Conservation (phyloP, 35 echinoderm and acorn worm species). For the Strongylocentrotus purpuratus region DNA sequence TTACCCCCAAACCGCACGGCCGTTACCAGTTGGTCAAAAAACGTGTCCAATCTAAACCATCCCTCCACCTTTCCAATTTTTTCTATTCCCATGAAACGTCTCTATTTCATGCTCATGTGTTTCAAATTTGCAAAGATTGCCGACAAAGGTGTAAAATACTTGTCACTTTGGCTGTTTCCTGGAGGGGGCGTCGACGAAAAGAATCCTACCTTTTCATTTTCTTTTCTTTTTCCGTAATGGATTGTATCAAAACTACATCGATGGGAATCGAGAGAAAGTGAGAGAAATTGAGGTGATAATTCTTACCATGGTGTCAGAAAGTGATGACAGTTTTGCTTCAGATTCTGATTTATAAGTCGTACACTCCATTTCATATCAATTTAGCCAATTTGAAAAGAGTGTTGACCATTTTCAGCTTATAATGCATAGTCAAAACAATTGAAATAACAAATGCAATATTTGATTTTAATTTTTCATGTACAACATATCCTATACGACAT, state of each 20-base stretch:
- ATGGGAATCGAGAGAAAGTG: not conserved
- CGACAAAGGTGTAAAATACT: constrained; percentile 52
- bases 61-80: not conserved
- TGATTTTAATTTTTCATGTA: no score
- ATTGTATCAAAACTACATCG: constrained; percentile 48
- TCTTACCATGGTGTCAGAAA: not conserved
- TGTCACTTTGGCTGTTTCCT: constrained; percentile 23
- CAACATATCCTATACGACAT: no score
- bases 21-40: not conserved
- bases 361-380: not conserved
- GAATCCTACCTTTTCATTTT: constrained; percentile 19
- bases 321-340: constrained; percentile 9
- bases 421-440: no score
- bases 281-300: not conserved
- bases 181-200: constrained; percentile 22
- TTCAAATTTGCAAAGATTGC: constrained; percentile 49
- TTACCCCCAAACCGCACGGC: not conserved
- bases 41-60: not conserved
- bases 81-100: constrained; percentile 1
- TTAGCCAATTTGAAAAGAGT: not conserved
- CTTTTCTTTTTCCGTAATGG: constrained; percentile 33
- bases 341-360: not conserved
- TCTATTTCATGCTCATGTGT: constrained; percentile 43
- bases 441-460: no score
- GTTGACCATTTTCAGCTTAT: not conserved